A percentile compares a stretch with the other conserved stretches of the same genome.
Conservation (phyloP, 1,140 invertebrate species). For the Drosophila santomea region DNA sequence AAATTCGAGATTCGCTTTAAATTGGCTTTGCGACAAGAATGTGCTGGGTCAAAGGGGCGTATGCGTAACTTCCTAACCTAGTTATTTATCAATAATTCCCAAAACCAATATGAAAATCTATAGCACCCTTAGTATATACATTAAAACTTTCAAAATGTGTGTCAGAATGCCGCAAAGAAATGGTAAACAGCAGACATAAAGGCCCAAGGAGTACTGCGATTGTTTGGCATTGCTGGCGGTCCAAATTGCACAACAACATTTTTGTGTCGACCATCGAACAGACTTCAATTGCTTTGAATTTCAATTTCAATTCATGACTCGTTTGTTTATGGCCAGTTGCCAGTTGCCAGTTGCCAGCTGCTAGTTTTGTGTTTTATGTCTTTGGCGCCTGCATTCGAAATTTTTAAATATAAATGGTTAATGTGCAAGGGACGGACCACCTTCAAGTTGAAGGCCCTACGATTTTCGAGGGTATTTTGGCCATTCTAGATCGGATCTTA, state of each 20-base stretch:
- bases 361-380: not conserved
- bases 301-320: conserved; percentile 52
- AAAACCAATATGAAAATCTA: not conserved
- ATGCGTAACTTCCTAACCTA: conserved; percentile 37
- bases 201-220: not conserved
- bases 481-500: conserved; percentile 62
- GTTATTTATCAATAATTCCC: too few species aligned
- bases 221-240: conserved; percentile 44
- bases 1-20: conserved; percentile 41
- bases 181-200: not conserved
- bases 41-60: conserved; percentile 58
- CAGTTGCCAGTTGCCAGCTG: too few species aligned
- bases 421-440: conserved; percentile 31
- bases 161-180: not conserved
- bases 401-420: conserved; percentile 62
- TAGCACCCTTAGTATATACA: not conserved
- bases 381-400: conserved; percentile 53
- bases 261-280: conserved; percentile 41
- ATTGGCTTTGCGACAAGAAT: conserved; percentile 46
- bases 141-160: not conserved
- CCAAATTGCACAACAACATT: conserved; percentile 45
- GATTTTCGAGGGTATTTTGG: conserved; percentile 28
- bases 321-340: conserved; percentile 27
- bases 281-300: conserved; percentile 71
- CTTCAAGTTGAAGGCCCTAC: conserved; percentile 61